These are phyloP conservation scores for Loripinus fragilis DNA, from an alignment of 2,888 invertebrate genomes.

Conservation along the genomic window DNA sequence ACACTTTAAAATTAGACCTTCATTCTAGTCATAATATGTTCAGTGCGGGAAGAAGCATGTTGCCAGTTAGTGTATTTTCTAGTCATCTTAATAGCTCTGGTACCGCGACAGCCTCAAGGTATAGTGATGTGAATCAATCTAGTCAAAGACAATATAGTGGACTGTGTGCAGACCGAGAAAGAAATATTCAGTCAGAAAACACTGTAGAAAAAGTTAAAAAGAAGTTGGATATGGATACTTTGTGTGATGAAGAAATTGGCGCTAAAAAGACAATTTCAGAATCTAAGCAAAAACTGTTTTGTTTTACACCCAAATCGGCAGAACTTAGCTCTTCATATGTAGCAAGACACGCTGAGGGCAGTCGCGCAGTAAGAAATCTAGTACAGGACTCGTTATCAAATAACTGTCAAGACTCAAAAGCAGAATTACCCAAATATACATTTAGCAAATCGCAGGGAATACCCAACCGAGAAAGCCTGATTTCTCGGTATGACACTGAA, in stretches of 20 bases:
- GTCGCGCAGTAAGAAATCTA: too few relatives aligned
- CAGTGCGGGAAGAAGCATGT: neutral
- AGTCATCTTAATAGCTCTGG: neutral
- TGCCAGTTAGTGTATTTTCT: conserved; percentile 1
- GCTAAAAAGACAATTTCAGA: too few relatives aligned
- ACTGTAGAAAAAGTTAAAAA: neutral
- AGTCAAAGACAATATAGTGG: neutral
- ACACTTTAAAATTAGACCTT: neutral
- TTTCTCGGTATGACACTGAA: neutral
- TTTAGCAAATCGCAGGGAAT: neutral
- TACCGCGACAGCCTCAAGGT: neutral
- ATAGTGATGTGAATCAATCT: neutral
- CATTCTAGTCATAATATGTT: neutral
- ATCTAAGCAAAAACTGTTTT: too few relatives aligned
- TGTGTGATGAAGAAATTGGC: neutral
- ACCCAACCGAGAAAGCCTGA: neutral
- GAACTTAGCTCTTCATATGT: too few relatives aligned
- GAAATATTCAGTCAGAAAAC: neutral
- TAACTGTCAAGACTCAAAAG: too few relatives aligned
- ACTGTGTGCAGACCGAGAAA: neutral
- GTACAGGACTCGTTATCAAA: too few relatives aligned
- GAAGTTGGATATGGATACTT: neutral
- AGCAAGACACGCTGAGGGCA: too few relatives aligned
- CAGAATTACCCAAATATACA: too few relatives aligned
- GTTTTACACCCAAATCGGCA: too few relatives aligned